Evolutionary conservation across 2,888 invertebrate species (phyloP).

Genomic region (Heterodera filipjevi): DNA sequence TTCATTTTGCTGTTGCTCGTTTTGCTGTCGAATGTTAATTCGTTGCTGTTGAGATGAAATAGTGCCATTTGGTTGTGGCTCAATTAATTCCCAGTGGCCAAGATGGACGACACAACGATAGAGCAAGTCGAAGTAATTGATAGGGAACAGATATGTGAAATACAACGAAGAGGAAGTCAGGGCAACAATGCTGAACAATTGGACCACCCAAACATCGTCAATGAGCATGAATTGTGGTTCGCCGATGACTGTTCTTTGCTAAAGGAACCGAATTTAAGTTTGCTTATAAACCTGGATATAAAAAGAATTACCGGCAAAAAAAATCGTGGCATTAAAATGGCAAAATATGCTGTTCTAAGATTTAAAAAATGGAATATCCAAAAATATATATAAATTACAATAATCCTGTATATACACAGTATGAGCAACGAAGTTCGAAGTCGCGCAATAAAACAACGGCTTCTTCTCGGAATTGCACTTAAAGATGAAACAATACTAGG

Average conservation of each 20-base stretch:
- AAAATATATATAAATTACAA: constrained; percentile 63
- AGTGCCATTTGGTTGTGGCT: constrained; percentile 12
- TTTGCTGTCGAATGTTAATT: constrained; percentile 3
- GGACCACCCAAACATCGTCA: constrained; percentile 70
- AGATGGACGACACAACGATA: constrained; percentile 79
- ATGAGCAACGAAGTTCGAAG: constrained; percentile 62
- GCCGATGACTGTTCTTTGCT: constrained; percentile 55
- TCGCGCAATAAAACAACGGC: constrained; percentile 28
- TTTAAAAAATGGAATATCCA: neutral
- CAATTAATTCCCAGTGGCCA: constrained; percentile 68
- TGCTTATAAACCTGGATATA: too few species aligned
- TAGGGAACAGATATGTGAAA: constrained; percentile 75
- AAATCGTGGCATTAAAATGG: constrained; percentile 84
- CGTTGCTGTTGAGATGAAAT: neutral
- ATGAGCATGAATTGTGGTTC: constrained; percentile 52
- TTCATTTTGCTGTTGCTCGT: constrained; percentile 7
- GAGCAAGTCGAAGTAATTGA: constrained; percentile 82
- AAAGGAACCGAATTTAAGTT: too few species aligned
- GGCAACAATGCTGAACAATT: constrained; percentile 83
- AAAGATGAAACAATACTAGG: neutral
- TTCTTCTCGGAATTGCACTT: constrained; percentile 27
- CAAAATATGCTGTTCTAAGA: constrained; percentile 78
- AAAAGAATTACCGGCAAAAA: constrained; percentile 85
- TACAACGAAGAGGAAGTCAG: constrained; percentile 82
- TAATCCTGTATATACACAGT: constrained; percentile 81